Percentiles rank a stretch among this genome's conserved stretches.
Conservation (phyloP, 2,113 vertebrate genomes). For the Tragelaphus scriptus region DNA sequence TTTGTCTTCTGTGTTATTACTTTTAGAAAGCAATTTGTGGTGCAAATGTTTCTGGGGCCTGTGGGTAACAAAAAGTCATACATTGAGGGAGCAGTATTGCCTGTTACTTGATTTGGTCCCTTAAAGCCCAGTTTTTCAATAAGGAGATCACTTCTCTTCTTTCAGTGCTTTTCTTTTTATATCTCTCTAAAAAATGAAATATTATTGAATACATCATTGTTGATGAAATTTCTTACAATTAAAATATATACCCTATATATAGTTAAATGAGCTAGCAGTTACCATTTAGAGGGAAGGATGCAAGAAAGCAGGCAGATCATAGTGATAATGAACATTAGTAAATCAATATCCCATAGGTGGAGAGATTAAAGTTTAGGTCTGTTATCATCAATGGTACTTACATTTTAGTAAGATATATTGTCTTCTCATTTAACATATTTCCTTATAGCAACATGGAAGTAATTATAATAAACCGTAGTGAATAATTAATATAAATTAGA, state of each 20-base stretch:
- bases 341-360: not conserved
- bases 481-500: not conserved
- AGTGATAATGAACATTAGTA: not conserved
- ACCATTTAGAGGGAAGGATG: not conserved
- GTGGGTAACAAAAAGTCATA: not conserved
- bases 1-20: constrained; percentile 52
- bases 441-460: not conserved
- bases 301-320: not conserved
- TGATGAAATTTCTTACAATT: not conserved
- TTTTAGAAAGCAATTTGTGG: constrained; percentile 51
- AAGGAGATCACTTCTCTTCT: not conserved
- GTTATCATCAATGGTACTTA: not conserved
- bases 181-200: not conserved
- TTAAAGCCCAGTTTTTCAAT: not conserved
- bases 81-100: not conserved
- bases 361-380: not conserved
- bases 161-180: not conserved
- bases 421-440: not conserved
- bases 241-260: not conserved
- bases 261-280: not conserved
- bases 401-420: not conserved
- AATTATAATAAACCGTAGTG: not conserved
- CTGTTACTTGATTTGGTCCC: not conserved
- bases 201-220: not conserved
- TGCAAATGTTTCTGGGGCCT: not conserved